Base-by-base conservation (phyloP, 2,888 invertebrate genomes). In the Erebia aethiops region DNA sequence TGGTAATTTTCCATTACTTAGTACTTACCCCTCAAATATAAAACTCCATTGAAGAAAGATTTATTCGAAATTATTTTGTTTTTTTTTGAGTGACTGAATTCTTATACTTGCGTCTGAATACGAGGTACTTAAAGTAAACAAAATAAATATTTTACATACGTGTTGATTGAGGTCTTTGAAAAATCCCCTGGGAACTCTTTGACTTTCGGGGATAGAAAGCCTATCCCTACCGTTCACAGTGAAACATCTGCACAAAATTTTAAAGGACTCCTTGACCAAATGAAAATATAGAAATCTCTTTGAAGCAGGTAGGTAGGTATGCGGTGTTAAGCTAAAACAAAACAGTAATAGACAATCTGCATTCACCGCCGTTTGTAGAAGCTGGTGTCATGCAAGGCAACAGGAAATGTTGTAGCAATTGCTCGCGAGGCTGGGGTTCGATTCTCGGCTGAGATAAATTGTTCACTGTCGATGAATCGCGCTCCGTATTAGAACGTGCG, bases 301-400 rank as follows among this genome's bases (percentile, higher is more conserved):
- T 70, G 64, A 57, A 65, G 69, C 67, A 72, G 69, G 58, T 74
- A 72, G 69, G 58, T 74, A n/a, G n/a, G n/a, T n/a, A 70, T 52
- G 70, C 67, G 57, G 72, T 49, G 65, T 72, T 62, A 54, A 67
- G 62, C 26, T 67, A 64, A 65, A 69, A 72, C 72, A 79, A 82
- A 85, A 86, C 89, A 88, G 86, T 88, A 87, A 90, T 87, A 82
- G 87, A 89, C 87, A 88, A 88, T 90, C 85, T 87, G 81, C 87
- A 90, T 91, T 90, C 88, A 84, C 78, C 80, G 80, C 86, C 85
- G 85, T 86, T 88, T 87, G 85, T 85, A 87, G 86, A 87, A 87
- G 89, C 87, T 89, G 83, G 87, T 86, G 84, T 87, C 86, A 85
- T 85, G 87, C 82, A 84, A 88, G 85, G 84, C 79, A 87, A 85